Conservation (phyloP, 2,797 vertebrate genomes). For the Pangasius larnaudii region DNA sequence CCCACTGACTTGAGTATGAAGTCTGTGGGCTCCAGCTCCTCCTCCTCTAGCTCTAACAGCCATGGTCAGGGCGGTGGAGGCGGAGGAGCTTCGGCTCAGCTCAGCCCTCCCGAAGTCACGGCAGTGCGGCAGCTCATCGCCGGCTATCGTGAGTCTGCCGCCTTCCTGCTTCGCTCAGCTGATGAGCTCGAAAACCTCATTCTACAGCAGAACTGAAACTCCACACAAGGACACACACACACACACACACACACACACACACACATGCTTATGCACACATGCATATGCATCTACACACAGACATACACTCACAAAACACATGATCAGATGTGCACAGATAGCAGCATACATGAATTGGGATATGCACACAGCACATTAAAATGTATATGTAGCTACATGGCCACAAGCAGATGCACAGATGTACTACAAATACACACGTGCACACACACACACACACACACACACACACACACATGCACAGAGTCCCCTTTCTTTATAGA, state of each 20-base stretch:
- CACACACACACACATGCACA: slow-evolving; percentile 40
- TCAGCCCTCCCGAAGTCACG: slow-evolving; percentile 95
- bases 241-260: slow-evolving; percentile 14
- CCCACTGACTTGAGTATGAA: slow-evolving; percentile 99
- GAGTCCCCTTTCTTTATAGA: slow-evolving; percentile 43
- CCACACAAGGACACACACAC: slow-evolving; percentile 31
- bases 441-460: slow-evolving; percentile 28
- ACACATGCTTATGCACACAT: slow-evolving; percentile 22
- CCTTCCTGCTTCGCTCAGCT: slow-evolving; percentile 96
- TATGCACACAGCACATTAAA: slow-evolving; percentile 42
- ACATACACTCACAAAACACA: slow-evolving; percentile 18
- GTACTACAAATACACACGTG: slow-evolving; percentile 32
- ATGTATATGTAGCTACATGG: slow-evolving; percentile 52
- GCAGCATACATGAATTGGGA: slow-evolving; percentile 40
- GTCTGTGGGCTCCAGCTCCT: slow-evolving; percentile 84
- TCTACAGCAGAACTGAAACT: slow-evolving; percentile 96
- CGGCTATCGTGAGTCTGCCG: slow-evolving; percentile 94
- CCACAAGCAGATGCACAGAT: slow-evolving; percentile 39
- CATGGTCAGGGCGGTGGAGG: slow-evolving; percentile 86
- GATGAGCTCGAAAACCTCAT: slow-evolving; percentile 99
- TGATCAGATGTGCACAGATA: slow-evolving; percentile 38
- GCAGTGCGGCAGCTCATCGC: slow-evolving; percentile 98
- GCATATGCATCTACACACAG: slow-evolving; percentile 9
- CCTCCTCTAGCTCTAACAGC: slow-evolving; percentile 83
- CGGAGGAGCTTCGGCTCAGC: slow-evolving; percentile 90